Evolutionary conservation across 30 jellyfish, hydroid and myxozoan genomes (phyloP).

Genomic region (Catostylus mosaicus): DNA sequence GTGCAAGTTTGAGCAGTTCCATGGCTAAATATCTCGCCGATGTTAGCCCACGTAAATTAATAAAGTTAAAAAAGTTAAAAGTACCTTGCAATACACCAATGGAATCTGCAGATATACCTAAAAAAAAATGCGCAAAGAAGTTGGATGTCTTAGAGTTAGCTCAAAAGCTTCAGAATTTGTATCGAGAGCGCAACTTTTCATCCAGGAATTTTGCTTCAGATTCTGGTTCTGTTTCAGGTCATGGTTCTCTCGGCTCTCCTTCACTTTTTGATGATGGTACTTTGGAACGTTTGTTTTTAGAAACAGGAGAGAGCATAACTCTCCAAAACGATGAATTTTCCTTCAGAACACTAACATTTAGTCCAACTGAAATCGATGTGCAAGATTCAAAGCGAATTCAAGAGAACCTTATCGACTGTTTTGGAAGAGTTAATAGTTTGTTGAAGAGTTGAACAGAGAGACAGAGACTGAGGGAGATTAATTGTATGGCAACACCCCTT

Average conservation of each 20-base stretch:
- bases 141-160: constrained; percentile 60
- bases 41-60: constrained; percentile 26
- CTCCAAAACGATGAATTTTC: constrained; percentile 2
- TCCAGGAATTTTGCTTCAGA: neutral
- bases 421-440: too few relatives aligned
- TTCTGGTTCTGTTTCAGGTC: neutral
- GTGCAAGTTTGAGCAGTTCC: constrained; percentile 34
- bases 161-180: constrained; percentile 21
- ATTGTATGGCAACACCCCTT: too few relatives aligned
- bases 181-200: constrained; percentile 32
- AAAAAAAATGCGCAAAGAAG: neutral
- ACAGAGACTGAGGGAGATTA: too few relatives aligned
- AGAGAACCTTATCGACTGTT: neutral
- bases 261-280: neutral
- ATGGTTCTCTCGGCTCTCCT: neutral
- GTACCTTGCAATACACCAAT: constrained; percentile 53
- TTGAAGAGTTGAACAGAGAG: too few relatives aligned
- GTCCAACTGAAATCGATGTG: constrained; percentile 36
- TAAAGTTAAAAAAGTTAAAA: neutral
- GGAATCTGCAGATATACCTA: neutral
- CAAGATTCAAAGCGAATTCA: constrained; percentile 7
- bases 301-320: neutral
- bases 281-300: neutral
- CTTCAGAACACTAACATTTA: constrained; percentile 6
- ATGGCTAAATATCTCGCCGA: constrained; percentile 41